Conservation (phyloP, 92 coral and sea anemone species). For the Umimayanthus chanpuru region DNA sequence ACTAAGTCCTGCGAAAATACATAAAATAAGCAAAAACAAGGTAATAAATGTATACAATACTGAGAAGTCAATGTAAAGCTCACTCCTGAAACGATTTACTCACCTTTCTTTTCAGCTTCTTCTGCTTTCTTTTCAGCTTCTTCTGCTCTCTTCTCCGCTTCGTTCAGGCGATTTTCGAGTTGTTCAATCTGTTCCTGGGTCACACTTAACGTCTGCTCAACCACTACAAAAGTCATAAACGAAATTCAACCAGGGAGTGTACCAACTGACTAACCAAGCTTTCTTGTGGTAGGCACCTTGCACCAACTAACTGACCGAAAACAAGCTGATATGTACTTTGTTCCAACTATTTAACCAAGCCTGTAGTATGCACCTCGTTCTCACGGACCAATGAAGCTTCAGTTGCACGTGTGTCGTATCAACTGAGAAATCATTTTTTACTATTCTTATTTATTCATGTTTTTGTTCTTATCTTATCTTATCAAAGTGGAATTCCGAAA, state of each 20-base stretch:
- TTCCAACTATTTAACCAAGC: not conserved
- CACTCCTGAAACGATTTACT: not conserved
- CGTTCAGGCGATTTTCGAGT: constrained; percentile 76
- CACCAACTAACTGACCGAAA: not conserved
- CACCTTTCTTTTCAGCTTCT: constrained; percentile 80
- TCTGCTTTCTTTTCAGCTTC: constrained; percentile 74
- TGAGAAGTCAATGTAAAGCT: not conserved
- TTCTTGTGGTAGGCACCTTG: not conserved
- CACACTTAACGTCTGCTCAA: not conserved
- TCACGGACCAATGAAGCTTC: not conserved
- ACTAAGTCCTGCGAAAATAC: no score
- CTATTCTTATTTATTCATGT: no score
- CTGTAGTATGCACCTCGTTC: not conserved
- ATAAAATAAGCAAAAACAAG: no score
- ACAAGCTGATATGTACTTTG: not conserved
- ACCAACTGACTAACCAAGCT: not conserved
- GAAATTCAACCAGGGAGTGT: not conserved
- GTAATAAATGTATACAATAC: not conserved
- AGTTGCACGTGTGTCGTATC: not conserved
- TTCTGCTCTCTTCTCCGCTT: constrained; percentile 71
- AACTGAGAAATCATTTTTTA: not conserved
- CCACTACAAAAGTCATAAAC: not conserved
- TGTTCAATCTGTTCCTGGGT: constrained; percentile 80
- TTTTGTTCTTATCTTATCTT: no score
- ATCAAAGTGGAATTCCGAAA: no score